A percentile compares a stretch with the other conserved stretches of the same genome.
phyloP scores from a whole-genome alignment of 2,113 vertebrate genomes.

The Danionella cerebrum region DNA sequence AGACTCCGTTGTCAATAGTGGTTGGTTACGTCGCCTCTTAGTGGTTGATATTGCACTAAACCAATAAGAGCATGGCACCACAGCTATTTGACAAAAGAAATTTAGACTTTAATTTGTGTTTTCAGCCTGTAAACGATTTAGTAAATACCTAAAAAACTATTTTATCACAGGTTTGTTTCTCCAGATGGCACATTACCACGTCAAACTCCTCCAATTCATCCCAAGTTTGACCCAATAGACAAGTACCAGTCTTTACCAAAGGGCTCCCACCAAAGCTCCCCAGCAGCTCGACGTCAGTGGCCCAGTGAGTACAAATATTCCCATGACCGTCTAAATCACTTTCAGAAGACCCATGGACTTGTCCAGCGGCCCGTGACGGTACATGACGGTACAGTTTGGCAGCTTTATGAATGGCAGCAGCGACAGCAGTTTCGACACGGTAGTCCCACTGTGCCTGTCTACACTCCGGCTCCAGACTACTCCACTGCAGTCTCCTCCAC shows the following conservation, averaged over 20 bases:
- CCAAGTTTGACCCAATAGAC: constrained; percentile 62
- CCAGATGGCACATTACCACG: constrained; percentile 75
- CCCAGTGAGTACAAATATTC: constrained; percentile 92
- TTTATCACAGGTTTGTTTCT: constrained; percentile 14
- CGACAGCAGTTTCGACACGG: constrained; percentile 89
- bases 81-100: too few relatives aligned
- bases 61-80: not conserved
- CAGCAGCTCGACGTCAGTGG: constrained; percentile 61
- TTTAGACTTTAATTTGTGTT: too few relatives aligned
- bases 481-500: constrained; percentile 67
- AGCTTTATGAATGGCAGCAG: constrained; percentile 95
- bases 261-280: constrained; percentile 72
- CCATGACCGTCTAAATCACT: constrained; percentile 87
- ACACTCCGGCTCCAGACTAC: constrained; percentile 72
- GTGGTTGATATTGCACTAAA: not conserved
- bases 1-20: too few relatives aligned
- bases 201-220: constrained; percentile 67
- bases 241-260: constrained; percentile 84
- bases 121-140: too few relatives aligned
- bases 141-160: too few relatives aligned
- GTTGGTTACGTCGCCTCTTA: not conserved
- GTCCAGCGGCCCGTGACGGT: constrained; percentile 49
- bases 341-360: constrained; percentile 78
- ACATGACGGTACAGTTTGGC: constrained; percentile 78
- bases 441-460: constrained; percentile 83